Evolutionary conservation across 2,113 vertebrate genomes (phyloP).

Genomic region (Astatoreochromis straeleni): DNA sequence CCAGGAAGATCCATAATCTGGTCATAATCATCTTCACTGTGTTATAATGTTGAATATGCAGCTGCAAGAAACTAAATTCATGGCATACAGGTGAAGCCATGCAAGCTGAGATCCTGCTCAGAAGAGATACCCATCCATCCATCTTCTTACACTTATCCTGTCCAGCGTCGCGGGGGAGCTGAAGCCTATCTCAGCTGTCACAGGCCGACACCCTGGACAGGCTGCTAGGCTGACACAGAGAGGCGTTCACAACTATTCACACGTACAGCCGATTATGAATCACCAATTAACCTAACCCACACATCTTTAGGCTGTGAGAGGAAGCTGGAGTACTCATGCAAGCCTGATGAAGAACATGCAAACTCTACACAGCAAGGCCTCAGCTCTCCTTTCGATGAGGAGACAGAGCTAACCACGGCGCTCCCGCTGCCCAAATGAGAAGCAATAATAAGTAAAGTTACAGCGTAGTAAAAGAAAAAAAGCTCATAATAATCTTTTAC

Average conservation of each 20-base stretch:
- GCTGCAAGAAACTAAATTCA: background rate
- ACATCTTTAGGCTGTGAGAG: background rate
- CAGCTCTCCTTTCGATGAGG: background rate
- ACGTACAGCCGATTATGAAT: background rate
- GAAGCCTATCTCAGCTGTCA: background rate
- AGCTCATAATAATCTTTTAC: background rate
- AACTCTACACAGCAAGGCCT: background rate
- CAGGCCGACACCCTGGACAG: background rate
- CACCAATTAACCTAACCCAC: background rate
- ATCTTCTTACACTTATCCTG: background rate
- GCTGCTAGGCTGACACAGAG: background rate
- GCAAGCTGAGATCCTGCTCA: background rate
- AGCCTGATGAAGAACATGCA: background rate
- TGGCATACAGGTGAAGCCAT: background rate
- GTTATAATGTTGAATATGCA: background rate
- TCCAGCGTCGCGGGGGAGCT: background rate
- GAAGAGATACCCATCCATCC: background rate
- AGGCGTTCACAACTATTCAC: background rate
- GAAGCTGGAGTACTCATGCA: background rate
- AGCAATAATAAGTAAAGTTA: background rate
- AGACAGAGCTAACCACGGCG: background rate
- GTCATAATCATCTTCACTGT: background rate
- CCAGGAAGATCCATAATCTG: background rate
- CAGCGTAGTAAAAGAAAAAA: background rate
- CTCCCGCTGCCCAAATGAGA: background rate